Evolutionary conservation across 2,113 vertebrate genomes (phyloP).

Genomic region (Barbus barbus): DNA sequence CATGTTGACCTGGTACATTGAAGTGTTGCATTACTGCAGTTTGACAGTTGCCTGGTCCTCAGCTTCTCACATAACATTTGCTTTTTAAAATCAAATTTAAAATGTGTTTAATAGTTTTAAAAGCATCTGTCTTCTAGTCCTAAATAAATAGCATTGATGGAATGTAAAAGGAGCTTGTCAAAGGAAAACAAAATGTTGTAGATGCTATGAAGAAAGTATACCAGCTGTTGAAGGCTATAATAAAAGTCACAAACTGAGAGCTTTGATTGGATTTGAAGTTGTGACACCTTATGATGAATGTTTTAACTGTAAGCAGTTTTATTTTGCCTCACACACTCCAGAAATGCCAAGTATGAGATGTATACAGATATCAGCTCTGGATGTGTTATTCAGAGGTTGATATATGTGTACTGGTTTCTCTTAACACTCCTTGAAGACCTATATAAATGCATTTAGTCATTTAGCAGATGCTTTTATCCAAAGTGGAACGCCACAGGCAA

Average conservation of each 20-base stretch:
- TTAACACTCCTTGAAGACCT: too few relatives aligned
- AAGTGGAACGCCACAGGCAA: not conserved
- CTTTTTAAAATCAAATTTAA: not conserved
- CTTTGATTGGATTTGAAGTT: slow-evolving; percentile 37
- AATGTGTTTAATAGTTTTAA: not conserved
- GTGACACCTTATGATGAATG: slow-evolving; percentile 21
- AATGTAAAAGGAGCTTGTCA: not conserved
- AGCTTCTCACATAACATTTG: not conserved
- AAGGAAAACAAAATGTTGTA: too few relatives aligned
- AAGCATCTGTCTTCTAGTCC: not conserved
- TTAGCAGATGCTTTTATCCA: not conserved
- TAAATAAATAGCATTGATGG: not conserved
- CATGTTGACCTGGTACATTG: slow-evolving; percentile 46
- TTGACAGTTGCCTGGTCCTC: not conserved
- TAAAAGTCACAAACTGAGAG: not conserved
- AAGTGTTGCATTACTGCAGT: slow-evolving; percentile 21
- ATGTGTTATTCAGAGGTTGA: not conserved
- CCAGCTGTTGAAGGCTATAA: slow-evolving; percentile 19
- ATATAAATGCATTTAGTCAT: too few relatives aligned
- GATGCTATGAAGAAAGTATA: not conserved
- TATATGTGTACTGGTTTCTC: not conserved
- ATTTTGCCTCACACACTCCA: slow-evolving; percentile 10
- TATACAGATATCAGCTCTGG: not conserved
- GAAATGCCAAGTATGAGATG: slow-evolving; percentile 14
- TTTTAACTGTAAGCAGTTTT: not conserved